Percentiles rank a stretch among this genome's conserved stretches.
These are phyloP conservation scores for Drosophila pectinifera DNA, from an alignment of 1,140 invertebrate species.

Conservation along the genomic window DNA sequence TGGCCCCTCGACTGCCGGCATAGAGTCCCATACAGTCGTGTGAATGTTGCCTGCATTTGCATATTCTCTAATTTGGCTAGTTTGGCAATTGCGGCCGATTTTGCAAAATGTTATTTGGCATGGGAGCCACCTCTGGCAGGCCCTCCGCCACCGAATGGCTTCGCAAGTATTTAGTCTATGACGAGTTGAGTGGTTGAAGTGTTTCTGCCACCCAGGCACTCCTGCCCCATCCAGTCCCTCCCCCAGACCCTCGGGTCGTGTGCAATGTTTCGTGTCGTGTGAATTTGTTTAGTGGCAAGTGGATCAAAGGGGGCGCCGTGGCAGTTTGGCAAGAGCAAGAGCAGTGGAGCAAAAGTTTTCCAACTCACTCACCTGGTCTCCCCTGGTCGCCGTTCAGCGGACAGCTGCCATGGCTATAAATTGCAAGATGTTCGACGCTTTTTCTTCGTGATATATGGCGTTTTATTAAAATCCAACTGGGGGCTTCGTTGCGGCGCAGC, in stretches of 20 bases:
- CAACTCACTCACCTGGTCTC: slow-evolving; percentile 14
- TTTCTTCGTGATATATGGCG: slow-evolving; percentile 63
- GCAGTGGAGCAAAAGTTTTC: slow-evolving; percentile 53
- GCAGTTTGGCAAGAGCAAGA: slow-evolving; percentile 27
- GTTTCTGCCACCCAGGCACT: slow-evolving; percentile 17
- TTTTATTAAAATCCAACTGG: slow-evolving; percentile 56
- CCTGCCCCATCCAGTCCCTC: not conserved
- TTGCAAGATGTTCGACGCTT: slow-evolving; percentile 57
- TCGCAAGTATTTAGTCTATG: slow-evolving; percentile 77
- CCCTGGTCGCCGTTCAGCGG: not conserved
- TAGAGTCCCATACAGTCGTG: slow-evolving; percentile 41
- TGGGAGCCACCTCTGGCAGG: slow-evolving; percentile 32
- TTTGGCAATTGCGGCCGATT: slow-evolving; percentile 82
- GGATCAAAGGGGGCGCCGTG: slow-evolving; percentile 13
- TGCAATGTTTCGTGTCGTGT: slow-evolving; percentile 65
- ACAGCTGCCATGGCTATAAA: slow-evolving; percentile 48
- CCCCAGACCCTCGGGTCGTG: slow-evolving; percentile 24
- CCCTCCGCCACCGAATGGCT: slow-evolving; percentile 26
- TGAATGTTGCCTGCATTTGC: slow-evolving; percentile 77
- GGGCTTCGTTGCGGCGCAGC: slow-evolving; percentile 28
- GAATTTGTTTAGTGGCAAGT: slow-evolving; percentile 73
- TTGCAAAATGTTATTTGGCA: slow-evolving; percentile 80
- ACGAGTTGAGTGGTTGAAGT: slow-evolving; percentile 76
- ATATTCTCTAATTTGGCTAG: slow-evolving; percentile 82
- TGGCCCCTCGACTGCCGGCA: slow-evolving; percentile 1